Base-by-base conservation (phyloP, 2,113 vertebrate genomes). In the Datnioides undecimradiatus region DNA sequence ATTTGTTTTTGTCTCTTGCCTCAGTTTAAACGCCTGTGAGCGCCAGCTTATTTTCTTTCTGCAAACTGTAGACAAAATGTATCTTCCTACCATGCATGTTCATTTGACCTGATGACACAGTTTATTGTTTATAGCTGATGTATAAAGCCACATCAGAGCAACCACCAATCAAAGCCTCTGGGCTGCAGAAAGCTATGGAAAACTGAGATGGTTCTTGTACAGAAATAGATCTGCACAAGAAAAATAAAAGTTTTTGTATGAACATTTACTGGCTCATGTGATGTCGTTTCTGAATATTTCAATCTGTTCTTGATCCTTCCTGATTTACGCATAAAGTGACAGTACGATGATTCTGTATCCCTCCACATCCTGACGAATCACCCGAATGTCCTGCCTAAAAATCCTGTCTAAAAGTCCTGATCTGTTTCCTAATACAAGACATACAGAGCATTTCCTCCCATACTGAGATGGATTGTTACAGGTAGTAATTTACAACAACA, bases 1-100 rank as follows among this genome's bases (percentile, higher is more conserved):
- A 64, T 78, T 70, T 88, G 58, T 80, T 88, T 86, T 60, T 66
- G 54, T 72, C 14, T 64, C 57, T 34, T 71, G n/a, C 27, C 52
- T 80, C 19, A n/a, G 1, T 73, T 63, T 85, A 75, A 87, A 88
- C 77, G 82, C 38, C 49, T 69, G 29, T 45, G 65, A 36, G n/a
- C 64, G 48, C 34, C 13, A 6, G 55, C 27, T 80, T 88, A 70
- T 88, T 87, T 85, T 82, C 52, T 54, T 31, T 73, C 31, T 10
- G 64, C 80, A 70, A 65, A 80, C 68, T 46, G 41, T 17, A 57
- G 54, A 68, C 54, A 63, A 55, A 49, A 72, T 16, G 27, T 62
- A 38, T 83, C 34, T 46, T 62, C 33, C 46, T 29, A 40, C 43
- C 23, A 23, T 25, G 54, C 33, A 65, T 21, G 27, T 41, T 71